A percentile compares a stretch with the other conserved stretches of the same genome.
Evolutionary conservation across 2,113 vertebrate genomes (phyloP).

Genomic region (Hucho hucho): DNA sequence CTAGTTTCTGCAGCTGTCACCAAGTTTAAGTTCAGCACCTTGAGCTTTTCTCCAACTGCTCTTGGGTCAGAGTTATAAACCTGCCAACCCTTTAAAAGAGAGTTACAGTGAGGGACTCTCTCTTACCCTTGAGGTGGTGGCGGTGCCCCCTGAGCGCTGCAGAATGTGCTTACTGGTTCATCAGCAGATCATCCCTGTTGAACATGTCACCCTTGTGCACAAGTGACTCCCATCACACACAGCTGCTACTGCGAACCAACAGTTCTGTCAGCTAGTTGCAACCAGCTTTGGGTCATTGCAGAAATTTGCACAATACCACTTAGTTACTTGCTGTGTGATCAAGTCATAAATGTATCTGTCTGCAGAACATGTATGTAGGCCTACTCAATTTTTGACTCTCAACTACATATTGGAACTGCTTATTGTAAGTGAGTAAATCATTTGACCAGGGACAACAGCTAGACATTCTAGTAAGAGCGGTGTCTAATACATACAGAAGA

Average conservation of each 20-base stretch:
- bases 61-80: slow-evolving; percentile 59
- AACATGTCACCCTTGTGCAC: slow-evolving; percentile 1
- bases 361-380: too few species aligned
- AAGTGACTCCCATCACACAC: background rate
- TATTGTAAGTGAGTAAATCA: background rate
- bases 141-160: slow-evolving; percentile 11
- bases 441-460: background rate
- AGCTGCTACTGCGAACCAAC: slow-evolving; percentile 1
- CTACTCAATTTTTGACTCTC: background rate
- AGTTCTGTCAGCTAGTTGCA: background rate
- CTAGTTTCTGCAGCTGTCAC: slow-evolving; percentile 83
- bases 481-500: background rate
- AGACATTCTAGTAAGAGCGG: background rate
- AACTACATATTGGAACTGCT: background rate
- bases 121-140: slow-evolving; percentile 9
- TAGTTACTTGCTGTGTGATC: too few species aligned
- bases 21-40: slow-evolving; percentile 77
- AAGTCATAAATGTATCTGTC: too few species aligned
- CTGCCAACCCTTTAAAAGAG: slow-evolving; percentile 42
- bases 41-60: slow-evolving; percentile 64
- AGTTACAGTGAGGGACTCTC: slow-evolving; percentile 22
- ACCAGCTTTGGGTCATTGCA: too few species aligned
- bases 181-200: slow-evolving; percentile 16
- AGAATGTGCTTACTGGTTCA: slow-evolving; percentile 16
- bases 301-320: too few species aligned